phyloP scores from a whole-genome alignment of 2,797 vertebrate species.

The Tragopan temminckii region DNA sequence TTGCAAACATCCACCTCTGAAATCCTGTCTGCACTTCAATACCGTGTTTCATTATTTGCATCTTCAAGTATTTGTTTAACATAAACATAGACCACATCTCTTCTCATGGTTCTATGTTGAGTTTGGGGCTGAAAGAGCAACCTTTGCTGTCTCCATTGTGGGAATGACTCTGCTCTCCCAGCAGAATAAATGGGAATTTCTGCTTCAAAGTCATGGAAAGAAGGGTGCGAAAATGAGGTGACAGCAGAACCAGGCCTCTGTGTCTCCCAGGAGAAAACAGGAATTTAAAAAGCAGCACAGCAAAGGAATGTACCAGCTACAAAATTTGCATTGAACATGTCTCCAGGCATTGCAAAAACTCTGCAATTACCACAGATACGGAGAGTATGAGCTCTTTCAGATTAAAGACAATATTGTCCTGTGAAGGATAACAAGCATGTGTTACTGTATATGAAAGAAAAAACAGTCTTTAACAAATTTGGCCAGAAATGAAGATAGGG shows the following conservation, averaged over 20 bases:
- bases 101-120: neutral
- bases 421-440: neutral
- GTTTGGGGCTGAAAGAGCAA: neutral
- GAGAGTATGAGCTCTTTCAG: neutral
- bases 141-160: accelerated
- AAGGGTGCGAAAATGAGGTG: neutral
- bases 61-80: neutral
- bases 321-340: neutral
- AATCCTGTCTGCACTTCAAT: neutral
- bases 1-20: neutral
- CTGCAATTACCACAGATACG: neutral
- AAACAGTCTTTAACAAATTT: conserved; percentile 1
- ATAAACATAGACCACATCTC: neutral
- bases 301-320: neutral
- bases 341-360: neutral
- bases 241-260: neutral
- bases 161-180: neutral
- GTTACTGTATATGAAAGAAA: conserved; percentile 2
- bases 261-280: neutral
- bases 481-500: neutral
- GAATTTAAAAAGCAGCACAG: neutral
- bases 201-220: neutral
- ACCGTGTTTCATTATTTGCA: neutral
- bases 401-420: neutral
- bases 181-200: neutral